Conservation (phyloP, 2,888 invertebrate genomes). For the Stenurella melanura region DNA sequence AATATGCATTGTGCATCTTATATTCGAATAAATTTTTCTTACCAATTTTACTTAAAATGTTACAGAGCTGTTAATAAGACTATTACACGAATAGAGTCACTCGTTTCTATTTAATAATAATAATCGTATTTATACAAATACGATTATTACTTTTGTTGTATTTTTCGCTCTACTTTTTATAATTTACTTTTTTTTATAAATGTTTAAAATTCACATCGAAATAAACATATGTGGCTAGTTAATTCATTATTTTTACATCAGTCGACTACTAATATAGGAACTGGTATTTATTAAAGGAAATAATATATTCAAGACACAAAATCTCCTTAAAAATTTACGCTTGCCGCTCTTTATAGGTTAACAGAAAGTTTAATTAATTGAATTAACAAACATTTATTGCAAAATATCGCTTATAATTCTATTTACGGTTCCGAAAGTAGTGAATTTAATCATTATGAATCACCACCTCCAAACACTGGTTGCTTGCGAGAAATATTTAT, state of each 20-base stretch:
- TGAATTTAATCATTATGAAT: neutral
- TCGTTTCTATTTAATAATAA: no score
- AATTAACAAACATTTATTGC: constrained; percentile 21
- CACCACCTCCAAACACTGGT: neutral
- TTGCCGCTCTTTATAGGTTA: constrained; percentile 3
- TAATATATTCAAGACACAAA: constrained; percentile 7
- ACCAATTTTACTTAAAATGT: no score
- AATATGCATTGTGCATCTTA: no score
- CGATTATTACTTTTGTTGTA: neutral
- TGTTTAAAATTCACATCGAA: neutral
- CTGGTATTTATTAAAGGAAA: constrained; percentile 7
- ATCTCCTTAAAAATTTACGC: constrained; percentile 21
- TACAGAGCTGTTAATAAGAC: no score
- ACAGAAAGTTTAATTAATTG: constrained; percentile 17
- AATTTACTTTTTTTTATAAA: neutral
- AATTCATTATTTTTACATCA: neutral
- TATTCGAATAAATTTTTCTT: no score
- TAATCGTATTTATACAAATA: no score
- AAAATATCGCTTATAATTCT: neutral
- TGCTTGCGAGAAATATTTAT: neutral
- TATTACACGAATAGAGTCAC: no score
- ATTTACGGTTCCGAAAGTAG: neutral
- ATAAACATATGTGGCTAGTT: neutral
- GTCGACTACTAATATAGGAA: neutral
- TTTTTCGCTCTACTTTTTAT: neutral